Evolutionary conservation across 2,113 vertebrate species (phyloP), one percentile per base, ranked within the genome.

Genomic region (Lucifuga dentata): DNA sequence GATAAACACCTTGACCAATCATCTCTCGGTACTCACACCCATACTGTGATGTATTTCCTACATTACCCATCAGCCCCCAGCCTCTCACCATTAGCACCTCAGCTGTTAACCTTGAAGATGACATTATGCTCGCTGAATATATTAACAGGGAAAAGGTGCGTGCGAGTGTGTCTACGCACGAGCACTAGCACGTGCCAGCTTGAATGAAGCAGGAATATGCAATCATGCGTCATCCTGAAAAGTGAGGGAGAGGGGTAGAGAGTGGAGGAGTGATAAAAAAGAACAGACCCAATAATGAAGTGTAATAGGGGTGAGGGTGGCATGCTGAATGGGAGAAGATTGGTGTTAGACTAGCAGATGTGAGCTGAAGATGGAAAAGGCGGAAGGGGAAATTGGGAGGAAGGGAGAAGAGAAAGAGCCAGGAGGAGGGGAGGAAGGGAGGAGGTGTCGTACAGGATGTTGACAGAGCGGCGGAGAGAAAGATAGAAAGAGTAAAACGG

Each of bases 31-130:
- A 13, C n/a, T n/a, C n/a, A n/a, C n/a, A 13, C 21, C 2, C 1
- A 53, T 20, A 19, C 11, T 13, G 35, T 29, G 19, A 33, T 50
- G 13, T 29, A 24, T 64, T 73, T 58, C 60, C 75, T 58, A 55
- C 64, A 75, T 71, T 68, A 66, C 69, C 73, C 68, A 68, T 24
- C 70, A 66, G 16, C 64, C 52, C 52, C 2, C 6, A 60, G 41
- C 73, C 43, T 63, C 52, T 68, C 55, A 40, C 10, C 68, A 59
- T 67, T 70, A 61, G 62, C 68, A 59, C 69, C 78, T 85, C 68
- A 72, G 78, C 76, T 84, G 80, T 84, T 88, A 84, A 87, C 86
- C 86, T 86, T 89, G 82, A 78, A 63, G 50, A 64, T 86, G 85
- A 86, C 88, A 79, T 78, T 79, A 80, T 60, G 73, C 76, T 56